Percentiles rank a stretch among this genome's conserved stretches.
Conservation (phyloP, 2,888 invertebrate species). For the Odontocerum albicorne region DNA sequence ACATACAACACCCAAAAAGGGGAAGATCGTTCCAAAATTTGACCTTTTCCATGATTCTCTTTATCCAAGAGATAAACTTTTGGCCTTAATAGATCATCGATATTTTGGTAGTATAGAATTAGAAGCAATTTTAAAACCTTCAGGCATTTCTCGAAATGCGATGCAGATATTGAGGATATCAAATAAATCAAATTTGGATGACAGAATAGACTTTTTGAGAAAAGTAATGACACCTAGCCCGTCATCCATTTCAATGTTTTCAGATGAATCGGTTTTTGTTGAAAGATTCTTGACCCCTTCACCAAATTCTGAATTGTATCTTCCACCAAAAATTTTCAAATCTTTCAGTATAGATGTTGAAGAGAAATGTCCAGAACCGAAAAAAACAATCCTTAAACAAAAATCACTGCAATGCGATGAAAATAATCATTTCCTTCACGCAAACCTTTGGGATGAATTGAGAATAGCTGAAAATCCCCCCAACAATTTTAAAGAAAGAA, state of each 20-base stretch:
- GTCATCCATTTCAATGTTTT: slow-evolving; percentile 40
- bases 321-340: slow-evolving; percentile 6
- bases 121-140: slow-evolving; percentile 51
- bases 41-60: slow-evolving; percentile 47
- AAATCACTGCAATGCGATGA: slow-evolving; percentile 16
- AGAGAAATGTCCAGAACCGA: not conserved
- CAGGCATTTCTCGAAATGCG: slow-evolving; percentile 43
- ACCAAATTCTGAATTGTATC: slow-evolving; percentile 8
- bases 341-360: slow-evolving; percentile 28
- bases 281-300: slow-evolving; percentile 5
- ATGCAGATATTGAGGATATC: slow-evolving; percentile 26
- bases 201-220: slow-evolving; percentile 43
- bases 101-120: slow-evolving; percentile 50
- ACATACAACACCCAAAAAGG: slow-evolving; percentile 47
- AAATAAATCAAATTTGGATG: slow-evolving; percentile 31
- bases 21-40: slow-evolving; percentile 48
- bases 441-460: slow-evolving; percentile 46
- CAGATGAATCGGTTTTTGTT: slow-evolving; percentile 35
- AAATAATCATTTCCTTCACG: slow-evolving; percentile 8
- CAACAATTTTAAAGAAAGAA: slow-evolving; percentile 26
- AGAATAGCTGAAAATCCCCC: slow-evolving; percentile 47
- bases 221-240: slow-evolving; percentile 48
- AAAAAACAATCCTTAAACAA: slow-evolving; percentile 15
- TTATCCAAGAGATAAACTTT: slow-evolving; percentile 48
- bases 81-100: slow-evolving; percentile 49